phyloP scores from a whole-genome alignment of 2,888 invertebrate genomes.

The Lasioglossum figueresi region DNA sequence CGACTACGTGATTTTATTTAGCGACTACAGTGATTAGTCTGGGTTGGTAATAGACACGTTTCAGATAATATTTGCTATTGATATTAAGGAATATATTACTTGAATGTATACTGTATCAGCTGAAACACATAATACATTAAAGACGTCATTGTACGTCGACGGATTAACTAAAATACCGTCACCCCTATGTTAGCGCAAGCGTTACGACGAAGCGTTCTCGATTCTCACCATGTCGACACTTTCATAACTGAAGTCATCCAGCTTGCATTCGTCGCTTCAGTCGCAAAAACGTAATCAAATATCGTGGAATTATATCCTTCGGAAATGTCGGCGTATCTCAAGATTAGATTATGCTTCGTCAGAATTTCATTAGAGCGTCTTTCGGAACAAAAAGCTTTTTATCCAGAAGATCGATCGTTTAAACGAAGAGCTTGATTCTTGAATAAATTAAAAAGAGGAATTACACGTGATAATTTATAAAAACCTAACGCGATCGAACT shows the following conservation, averaged over 20 bases:
- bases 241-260: not conserved
- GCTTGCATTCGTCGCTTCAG: not conserved
- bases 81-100: no score
- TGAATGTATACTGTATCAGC: not conserved
- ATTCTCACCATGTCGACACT: not conserved
- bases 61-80: no score
- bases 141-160: not conserved
- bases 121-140: not conserved
- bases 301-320: conserved; percentile 52
- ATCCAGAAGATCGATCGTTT: no score
- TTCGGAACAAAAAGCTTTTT: not conserved
- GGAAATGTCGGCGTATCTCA: conserved; percentile 45
- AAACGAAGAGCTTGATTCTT: not conserved
- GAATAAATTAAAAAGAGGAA: no score
- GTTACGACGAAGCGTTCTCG: not conserved
- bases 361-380: conserved; percentile 13
- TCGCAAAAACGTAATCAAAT: conserved; percentile 18
- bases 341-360: conserved; percentile 40
- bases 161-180: not conserved
- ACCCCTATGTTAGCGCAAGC: not conserved
- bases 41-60: no score
- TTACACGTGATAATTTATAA: not conserved
- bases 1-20: no score
- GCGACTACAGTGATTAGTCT: not conserved
- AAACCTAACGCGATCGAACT: not conserved